A percentile compares a stretch with the other conserved stretches of the same genome.
Evolutionary conservation across 2,888 invertebrate species (phyloP).

Genomic region (Heliconius hortense): DNA sequence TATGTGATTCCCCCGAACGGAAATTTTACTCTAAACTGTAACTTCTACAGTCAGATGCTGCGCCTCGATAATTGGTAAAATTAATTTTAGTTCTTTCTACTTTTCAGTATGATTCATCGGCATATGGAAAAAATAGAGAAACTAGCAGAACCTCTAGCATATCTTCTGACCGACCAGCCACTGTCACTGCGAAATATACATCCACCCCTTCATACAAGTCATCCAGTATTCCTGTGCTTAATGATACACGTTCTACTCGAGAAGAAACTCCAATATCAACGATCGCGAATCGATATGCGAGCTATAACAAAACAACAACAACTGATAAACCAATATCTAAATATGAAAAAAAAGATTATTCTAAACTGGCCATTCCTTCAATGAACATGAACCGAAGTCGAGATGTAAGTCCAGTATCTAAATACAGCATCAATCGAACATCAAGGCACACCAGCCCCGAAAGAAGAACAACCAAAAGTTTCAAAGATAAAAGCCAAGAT

Average conservation of each 20-base stretch:
- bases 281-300: constrained; percentile 71
- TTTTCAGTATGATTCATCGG: constrained; percentile 74
- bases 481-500: constrained; percentile 78
- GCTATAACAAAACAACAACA: constrained; percentile 58
- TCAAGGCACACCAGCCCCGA: constrained; percentile 79
- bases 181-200: constrained; percentile 74
- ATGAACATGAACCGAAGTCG: constrained; percentile 69
- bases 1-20: no score
- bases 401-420: constrained; percentile 81
- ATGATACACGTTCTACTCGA: constrained; percentile 60
- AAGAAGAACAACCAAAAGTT: constrained; percentile 64
- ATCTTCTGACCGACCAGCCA: constrained; percentile 64
- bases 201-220: constrained; percentile 71
- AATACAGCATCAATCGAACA: constrained; percentile 68
- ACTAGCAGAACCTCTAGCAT: constrained; percentile 54
- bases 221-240: constrained; percentile 74
- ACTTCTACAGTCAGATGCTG: not conserved
- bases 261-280: constrained; percentile 72
- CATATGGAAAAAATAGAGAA: constrained; percentile 68
- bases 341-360: constrained; percentile 78
- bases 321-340: constrained; percentile 54
- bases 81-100: constrained; percentile 12
- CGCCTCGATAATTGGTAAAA: not conserved
- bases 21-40: not conserved
- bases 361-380: constrained; percentile 66